Evolutionary conservation across 2,888 invertebrate genomes (phyloP).

Genomic region (Microctonus brassicae): DNA sequence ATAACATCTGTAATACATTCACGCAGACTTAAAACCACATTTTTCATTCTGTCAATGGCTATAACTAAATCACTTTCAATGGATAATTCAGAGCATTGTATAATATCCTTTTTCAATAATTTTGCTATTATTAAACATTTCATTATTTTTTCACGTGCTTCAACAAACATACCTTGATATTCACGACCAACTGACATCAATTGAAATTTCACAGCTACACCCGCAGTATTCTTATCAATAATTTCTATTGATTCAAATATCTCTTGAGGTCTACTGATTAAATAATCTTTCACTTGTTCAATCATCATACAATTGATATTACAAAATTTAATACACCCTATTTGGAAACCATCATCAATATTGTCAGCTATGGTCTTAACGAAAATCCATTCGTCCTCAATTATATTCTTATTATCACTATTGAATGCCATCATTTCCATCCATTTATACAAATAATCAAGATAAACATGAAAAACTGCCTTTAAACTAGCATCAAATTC

Average conservation of each 20-base stretch:
- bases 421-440: slow-evolving; percentile 78
- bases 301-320: slow-evolving; percentile 72
- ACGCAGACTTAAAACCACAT: slow-evolving; percentile 73
- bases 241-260: slow-evolving; percentile 55
- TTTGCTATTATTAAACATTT: slow-evolving; percentile 88
- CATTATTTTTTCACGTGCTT: slow-evolving; percentile 83
- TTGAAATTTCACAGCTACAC: slow-evolving; percentile 69
- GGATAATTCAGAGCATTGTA: slow-evolving; percentile 71
- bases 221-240: slow-evolving; percentile 43
- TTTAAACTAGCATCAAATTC: slow-evolving; percentile 85
- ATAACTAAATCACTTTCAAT: slow-evolving; percentile 73
- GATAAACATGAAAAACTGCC: slow-evolving; percentile 83
- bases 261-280: slow-evolving; percentile 67
- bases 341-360: slow-evolving; percentile 80
- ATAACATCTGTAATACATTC: slow-evolving; percentile 74
- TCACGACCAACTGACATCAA: slow-evolving; percentile 80
- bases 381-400: slow-evolving; percentile 92
- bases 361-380: slow-evolving; percentile 83
- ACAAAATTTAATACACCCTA: slow-evolving; percentile 83
- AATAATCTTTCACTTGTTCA: slow-evolving; percentile 71
- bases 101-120: slow-evolving; percentile 79
- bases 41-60: slow-evolving; percentile 73
- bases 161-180: slow-evolving; percentile 83
- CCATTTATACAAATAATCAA: slow-evolving; percentile 89
- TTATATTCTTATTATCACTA: slow-evolving; percentile 79